These are phyloP conservation scores for Ondatra zibethicus DNA, from an alignment of 2,113 vertebrate genomes.

Conservation along the genomic window DNA sequence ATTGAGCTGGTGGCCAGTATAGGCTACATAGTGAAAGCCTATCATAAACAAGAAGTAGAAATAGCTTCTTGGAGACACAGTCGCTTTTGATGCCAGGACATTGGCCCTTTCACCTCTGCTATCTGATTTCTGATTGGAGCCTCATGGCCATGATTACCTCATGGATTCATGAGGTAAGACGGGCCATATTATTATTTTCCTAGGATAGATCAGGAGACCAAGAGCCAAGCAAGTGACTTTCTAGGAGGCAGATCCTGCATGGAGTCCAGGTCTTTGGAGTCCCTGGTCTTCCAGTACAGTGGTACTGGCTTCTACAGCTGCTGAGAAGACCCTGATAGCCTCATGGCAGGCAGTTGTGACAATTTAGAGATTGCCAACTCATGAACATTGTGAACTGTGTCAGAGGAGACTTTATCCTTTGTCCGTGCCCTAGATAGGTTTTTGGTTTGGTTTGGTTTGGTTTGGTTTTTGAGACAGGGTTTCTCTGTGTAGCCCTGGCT, in stretches of 20 bases:
- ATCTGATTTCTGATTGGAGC: constrained; percentile 27
- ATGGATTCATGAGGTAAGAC: not conserved
- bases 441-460: not conserved
- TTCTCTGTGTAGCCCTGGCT: not conserved
- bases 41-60: not conserved
- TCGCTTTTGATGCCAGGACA: not conserved
- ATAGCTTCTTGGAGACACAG: not conserved
- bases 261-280: not conserved
- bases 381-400: not conserved
- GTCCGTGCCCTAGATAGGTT: not conserved
- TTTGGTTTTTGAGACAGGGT: not conserved
- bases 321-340: not conserved
- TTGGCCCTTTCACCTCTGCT: not conserved
- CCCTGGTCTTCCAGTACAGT: not conserved
- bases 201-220: constrained; percentile 5
- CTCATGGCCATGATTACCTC: not conserved
- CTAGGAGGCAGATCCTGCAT: not conserved
- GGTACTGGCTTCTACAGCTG: not conserved
- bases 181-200: constrained; percentile 9
- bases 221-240: not conserved
- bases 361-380: not conserved
- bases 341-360: not conserved
- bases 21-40: not conserved
- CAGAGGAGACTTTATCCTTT: not conserved
- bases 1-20: not conserved